Base-by-base conservation (phyloP, 2,888 invertebrate species). In the Marronus borbonicus region DNA sequence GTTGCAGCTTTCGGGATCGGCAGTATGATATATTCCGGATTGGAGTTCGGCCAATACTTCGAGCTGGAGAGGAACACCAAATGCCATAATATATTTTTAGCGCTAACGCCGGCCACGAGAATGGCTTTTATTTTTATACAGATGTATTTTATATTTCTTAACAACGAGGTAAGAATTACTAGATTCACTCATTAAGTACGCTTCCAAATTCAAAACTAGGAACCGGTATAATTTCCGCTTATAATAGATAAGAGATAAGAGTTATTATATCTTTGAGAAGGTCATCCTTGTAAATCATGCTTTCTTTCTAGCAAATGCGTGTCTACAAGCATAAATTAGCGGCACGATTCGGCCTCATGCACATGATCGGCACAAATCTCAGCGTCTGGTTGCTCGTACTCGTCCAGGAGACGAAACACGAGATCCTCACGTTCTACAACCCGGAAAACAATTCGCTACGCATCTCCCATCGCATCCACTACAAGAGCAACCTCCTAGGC, bases 101-200 rank as follows among this genome's bases (percentile, higher is more conserved):
- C 97, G 0, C 90, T 98, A 74, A 96, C 97, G 3, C 98, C 98
- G 0, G 95, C 97, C 5, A 95, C 97, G 0, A 92, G 97, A 83
- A 97, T 98, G 95, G 95, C 96, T 76, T 98, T 98, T 90, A 98
- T 97, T 85, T 98, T 98, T 89, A 95, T 97, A 85, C 98, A 98
- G 90, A 97, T 98, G 94, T 98, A 98, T 89, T 98, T 98, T 90
- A 97, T 98, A 89, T 98, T 98, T 90, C 92, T 98, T 80, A 98
- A 98, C 89, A 97, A 97, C 88, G 97, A 98, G 94, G 97, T 97
- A 87, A 89, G 89, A 81, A 69, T 65, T 74, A 39, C 39, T 17
- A 31, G 20, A 50, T 50, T 50, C 10, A 8, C 64, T 49, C 49
- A 28, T 24, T 28, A 20, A 24, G 24, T 2, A 36, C 7, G 31